phyloP scores from a whole-genome alignment of 2,888 invertebrate genomes.

The Ypsolopha sequella region DNA sequence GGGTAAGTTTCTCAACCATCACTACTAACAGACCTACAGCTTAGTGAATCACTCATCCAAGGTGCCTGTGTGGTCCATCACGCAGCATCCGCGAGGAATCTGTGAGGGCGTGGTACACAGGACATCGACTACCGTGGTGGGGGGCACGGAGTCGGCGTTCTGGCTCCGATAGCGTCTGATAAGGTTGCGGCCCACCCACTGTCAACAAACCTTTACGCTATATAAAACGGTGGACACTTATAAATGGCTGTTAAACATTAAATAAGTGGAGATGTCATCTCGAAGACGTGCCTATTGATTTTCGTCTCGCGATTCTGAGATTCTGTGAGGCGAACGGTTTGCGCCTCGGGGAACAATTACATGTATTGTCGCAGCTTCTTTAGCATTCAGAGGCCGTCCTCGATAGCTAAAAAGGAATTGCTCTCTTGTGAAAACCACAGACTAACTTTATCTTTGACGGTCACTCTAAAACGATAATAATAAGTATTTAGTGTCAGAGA shows the following conservation, averaged over 20 bases:
- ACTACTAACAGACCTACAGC: background rate
- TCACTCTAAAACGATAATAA: too few species aligned
- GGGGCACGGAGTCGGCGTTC: constrained; percentile 43
- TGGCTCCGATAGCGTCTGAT: constrained; percentile 47
- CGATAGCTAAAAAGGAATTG: background rate
- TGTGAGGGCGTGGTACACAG: constrained; percentile 52
- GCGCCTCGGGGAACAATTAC: constrained; percentile 26
- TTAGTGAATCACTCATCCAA: background rate
- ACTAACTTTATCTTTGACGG: too few species aligned
- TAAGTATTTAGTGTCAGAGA: too few species aligned
- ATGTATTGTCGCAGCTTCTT: constrained; percentile 42
- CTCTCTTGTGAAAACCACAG: background rate
- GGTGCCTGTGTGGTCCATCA: constrained; percentile 24
- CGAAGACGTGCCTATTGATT: constrained; percentile 54
- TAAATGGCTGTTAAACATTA: constrained; percentile 18
- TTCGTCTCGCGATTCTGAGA: constrained; percentile 31
- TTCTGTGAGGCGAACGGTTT: constrained; percentile 15
- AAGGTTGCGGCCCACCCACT: constrained; percentile 48
- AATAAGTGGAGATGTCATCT: constrained; percentile 29
- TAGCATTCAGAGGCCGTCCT: constrained; percentile 25
- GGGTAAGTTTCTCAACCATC: constrained; percentile 49
- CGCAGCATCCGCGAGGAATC: constrained; percentile 38
- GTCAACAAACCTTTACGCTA: constrained; percentile 60
- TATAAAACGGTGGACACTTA: constrained; percentile 25
- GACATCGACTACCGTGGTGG: constrained; percentile 26